Evolutionary conservation across 2,797 vertebrate species (phyloP).

Genomic region (Microctenopoma steveboyesi): DNA sequence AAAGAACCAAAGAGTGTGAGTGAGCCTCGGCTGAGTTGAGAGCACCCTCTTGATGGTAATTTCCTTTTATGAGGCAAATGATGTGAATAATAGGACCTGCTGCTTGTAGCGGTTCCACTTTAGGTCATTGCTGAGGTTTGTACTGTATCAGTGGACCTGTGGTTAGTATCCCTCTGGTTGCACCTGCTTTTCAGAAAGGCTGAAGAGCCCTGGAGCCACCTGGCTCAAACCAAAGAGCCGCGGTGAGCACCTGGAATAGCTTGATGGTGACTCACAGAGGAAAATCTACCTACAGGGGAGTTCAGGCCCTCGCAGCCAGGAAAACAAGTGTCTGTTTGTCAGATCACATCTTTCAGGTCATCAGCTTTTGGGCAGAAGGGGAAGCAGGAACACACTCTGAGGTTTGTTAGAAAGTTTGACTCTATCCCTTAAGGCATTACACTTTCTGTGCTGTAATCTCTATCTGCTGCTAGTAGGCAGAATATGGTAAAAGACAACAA

Average conservation of each 20-base stretch:
- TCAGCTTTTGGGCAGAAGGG: slow-evolving; percentile 59
- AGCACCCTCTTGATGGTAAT: slow-evolving; percentile 63
- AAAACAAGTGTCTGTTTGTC: slow-evolving; percentile 70
- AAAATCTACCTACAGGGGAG: slow-evolving; percentile 66
- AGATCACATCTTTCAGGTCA: slow-evolving; percentile 69
- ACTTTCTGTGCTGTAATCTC: slow-evolving; percentile 53
- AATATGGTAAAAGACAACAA: slow-evolving; percentile 71
- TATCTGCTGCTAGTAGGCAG: slow-evolving; percentile 50
- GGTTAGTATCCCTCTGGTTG: slow-evolving; percentile 42
- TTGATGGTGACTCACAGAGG: slow-evolving; percentile 67
- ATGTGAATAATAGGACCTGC: slow-evolving; percentile 57
- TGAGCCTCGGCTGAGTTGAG: slow-evolving; percentile 30
- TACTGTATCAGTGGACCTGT: slow-evolving; percentile 29
- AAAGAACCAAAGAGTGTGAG: slow-evolving; percentile 39
- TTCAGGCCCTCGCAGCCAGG: slow-evolving; percentile 41
- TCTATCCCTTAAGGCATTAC: slow-evolving; percentile 49
- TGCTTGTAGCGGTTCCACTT: slow-evolving; percentile 51
- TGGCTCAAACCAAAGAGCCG: slow-evolving; percentile 40
- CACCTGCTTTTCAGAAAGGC: slow-evolving; percentile 69
- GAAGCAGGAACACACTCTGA: slow-evolving; percentile 45
- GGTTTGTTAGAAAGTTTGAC: slow-evolving; percentile 66
- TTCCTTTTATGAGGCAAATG: slow-evolving; percentile 59
- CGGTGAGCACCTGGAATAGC: slow-evolving; percentile 72
- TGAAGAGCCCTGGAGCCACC: slow-evolving; percentile 61
- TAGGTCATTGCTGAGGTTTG: slow-evolving; percentile 46